These are phyloP conservation scores for Trissolcus brochymenae DNA, from an alignment of 2,888 invertebrate genomes.

Conservation along the genomic window DNA sequence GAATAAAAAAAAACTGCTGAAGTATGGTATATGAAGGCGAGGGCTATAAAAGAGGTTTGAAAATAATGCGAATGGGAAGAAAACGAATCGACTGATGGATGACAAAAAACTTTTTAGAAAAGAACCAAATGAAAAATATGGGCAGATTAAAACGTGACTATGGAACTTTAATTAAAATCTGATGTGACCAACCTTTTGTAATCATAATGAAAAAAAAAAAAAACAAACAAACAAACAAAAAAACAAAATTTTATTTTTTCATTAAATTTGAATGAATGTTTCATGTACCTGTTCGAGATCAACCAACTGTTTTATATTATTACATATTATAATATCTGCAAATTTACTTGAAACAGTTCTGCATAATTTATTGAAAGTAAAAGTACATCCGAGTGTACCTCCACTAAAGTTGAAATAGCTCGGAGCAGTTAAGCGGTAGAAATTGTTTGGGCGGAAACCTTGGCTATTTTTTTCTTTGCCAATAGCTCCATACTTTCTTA, in stretches of 20 bases:
- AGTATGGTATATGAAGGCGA: neutral
- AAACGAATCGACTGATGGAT: neutral
- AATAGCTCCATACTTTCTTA: conserved; percentile 43
- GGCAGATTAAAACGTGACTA: too few species aligned
- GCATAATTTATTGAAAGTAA: conserved; percentile 18
- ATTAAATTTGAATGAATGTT: too few species aligned
- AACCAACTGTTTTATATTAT: conserved; percentile 32
- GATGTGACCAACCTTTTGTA: too few species aligned
- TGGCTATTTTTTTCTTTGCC: conserved; percentile 26
- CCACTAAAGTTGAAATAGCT: conserved; percentile 42
- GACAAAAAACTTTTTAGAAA: neutral
- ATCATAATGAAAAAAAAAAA: too few species aligned
- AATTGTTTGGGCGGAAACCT: conserved; percentile 46
- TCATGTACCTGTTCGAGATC: too few species aligned
- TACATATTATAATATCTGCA: too few species aligned
- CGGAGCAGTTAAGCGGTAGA: conserved; percentile 37
- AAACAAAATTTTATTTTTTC: too few species aligned
- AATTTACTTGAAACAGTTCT: conserved; percentile 16
- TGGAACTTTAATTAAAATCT: neutral
- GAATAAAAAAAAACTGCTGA: neutral
- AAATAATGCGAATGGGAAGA: neutral
- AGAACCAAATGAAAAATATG: neutral
- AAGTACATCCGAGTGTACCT: conserved; percentile 28
- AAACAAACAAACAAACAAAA: too few species aligned
- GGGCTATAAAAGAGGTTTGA: neutral